Conservation (phyloP, 2,888 invertebrate species). For the Rhagium mordax region DNA sequence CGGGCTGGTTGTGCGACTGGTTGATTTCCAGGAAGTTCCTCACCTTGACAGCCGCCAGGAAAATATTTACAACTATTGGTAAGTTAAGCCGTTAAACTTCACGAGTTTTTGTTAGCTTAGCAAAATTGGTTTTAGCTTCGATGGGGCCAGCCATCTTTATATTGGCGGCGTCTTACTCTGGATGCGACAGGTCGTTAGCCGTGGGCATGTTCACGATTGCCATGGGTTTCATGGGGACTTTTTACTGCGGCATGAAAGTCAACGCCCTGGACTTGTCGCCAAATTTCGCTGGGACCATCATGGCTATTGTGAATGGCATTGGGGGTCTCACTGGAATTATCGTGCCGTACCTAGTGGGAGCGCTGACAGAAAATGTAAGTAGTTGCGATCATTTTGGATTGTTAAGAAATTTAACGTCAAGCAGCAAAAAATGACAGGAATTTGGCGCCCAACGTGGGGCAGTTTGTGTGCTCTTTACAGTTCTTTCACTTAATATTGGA, state of each 20-base stretch:
- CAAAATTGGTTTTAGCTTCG: slow-evolving; percentile 72
- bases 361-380: slow-evolving; percentile 76
- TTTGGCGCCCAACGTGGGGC: too few relatives aligned
- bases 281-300: slow-evolving; percentile 77
- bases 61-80: slow-evolving; percentile 53
- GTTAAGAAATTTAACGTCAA: too few relatives aligned
- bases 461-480: too few relatives aligned
- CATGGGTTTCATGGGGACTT: slow-evolving; percentile 80
- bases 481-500: too few relatives aligned
- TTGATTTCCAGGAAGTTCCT: slow-evolving; percentile 74
- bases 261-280: slow-evolving; percentile 78
- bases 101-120: too few relatives aligned
- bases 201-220: slow-evolving; percentile 74
- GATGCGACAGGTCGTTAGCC: slow-evolving; percentile 72
- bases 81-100: too few relatives aligned
- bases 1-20: slow-evolving; percentile 78
- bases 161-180: slow-evolving; percentile 76
- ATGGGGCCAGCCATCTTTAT: slow-evolving; percentile 77
- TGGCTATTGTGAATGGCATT: slow-evolving; percentile 77
- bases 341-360: slow-evolving; percentile 75
- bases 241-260: slow-evolving; percentile 79
- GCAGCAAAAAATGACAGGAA: too few relatives aligned
- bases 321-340: slow-evolving; percentile 77
- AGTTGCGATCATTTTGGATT: too few relatives aligned
- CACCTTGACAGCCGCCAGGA: slow-evolving; percentile 72